Evolutionary conservation across 2,888 invertebrate genomes (phyloP).

Genomic region (Oithona nana): DNA sequence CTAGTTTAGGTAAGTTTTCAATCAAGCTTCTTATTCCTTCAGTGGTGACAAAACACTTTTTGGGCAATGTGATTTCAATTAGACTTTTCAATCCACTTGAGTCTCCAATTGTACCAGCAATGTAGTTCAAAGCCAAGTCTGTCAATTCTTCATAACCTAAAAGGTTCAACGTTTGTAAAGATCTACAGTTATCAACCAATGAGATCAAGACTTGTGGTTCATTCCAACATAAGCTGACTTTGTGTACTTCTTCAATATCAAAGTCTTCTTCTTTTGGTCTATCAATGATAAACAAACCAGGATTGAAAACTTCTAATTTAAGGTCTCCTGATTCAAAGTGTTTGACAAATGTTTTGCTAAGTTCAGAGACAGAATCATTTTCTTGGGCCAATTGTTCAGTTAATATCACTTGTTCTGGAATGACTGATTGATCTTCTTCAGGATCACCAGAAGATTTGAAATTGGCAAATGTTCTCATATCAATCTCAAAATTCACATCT

Average conservation of each 20-base stretch:
- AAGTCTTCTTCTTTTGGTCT: not conserved
- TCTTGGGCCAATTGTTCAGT: not conserved
- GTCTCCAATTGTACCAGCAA: not conserved
- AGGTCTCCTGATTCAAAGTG: no score
- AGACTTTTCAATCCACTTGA: not conserved
- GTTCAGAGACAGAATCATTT: not conserved
- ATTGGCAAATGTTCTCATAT: not conserved
- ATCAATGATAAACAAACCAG: not conserved
- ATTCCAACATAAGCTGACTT: not conserved
- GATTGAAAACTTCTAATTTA: not conserved
- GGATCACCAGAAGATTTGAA: not conserved
- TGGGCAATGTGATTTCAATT: not conserved
- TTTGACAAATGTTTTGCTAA: not conserved
- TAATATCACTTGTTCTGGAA: not conserved
- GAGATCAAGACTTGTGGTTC: not conserved
- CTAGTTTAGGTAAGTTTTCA: not conserved
- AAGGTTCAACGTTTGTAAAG: not conserved
- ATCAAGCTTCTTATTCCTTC: not conserved
- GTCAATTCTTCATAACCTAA: not conserved
- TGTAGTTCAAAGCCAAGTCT: not conserved
- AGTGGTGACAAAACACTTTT: not conserved
- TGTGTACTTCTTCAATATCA: not conserved
- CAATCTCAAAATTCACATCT: not conserved
- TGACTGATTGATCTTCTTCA: not conserved
- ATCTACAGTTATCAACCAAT: not conserved